Conservation (phyloP, 2,797 vertebrate genomes). For the Myripristis jacobus region DNA sequence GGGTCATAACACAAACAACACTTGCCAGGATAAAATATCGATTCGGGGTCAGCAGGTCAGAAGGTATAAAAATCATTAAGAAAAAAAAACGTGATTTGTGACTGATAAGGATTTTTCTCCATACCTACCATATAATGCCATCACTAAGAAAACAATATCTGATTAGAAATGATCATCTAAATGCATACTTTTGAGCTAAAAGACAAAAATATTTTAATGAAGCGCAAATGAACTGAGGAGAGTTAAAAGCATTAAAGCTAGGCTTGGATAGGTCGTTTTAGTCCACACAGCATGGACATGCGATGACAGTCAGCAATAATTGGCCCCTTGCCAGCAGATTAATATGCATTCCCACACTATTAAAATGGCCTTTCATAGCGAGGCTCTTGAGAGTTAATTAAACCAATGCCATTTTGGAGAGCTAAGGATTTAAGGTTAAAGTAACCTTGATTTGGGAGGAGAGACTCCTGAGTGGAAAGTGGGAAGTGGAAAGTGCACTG, state of each 20-base stretch:
- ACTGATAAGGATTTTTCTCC: too few species aligned
- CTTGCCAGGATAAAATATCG: too few species aligned
- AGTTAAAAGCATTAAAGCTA: constrained; percentile 30
- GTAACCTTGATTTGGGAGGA: constrained; percentile 60
- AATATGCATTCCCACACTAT: constrained; percentile 71
- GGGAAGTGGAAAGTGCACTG: too few species aligned
- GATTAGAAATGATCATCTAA: not conserved
- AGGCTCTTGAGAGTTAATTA: constrained; percentile 76
- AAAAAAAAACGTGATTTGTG: too few species aligned
- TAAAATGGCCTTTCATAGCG: constrained; percentile 66
- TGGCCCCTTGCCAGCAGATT: constrained; percentile 69
- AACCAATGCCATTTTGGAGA: constrained; percentile 66
- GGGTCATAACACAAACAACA: too few species aligned
- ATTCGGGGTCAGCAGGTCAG: too few species aligned
- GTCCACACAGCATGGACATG: constrained; percentile 36
- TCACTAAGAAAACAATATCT: not conserved
- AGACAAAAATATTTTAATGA: not conserved
- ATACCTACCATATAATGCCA: too few species aligned
- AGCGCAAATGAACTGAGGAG: constrained; percentile 2
- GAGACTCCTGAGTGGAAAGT: constrained; percentile 33
- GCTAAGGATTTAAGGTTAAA: constrained; percentile 53
- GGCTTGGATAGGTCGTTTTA: constrained; percentile 42
- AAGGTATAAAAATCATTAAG: too few species aligned
- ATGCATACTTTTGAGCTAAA: not conserved
- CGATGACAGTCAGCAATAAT: constrained; percentile 62